These are phyloP conservation scores for Phrynocephalus vlangalii DNA, from an alignment of 2,797 vertebrate genomes.

Conservation along the genomic window DNA sequence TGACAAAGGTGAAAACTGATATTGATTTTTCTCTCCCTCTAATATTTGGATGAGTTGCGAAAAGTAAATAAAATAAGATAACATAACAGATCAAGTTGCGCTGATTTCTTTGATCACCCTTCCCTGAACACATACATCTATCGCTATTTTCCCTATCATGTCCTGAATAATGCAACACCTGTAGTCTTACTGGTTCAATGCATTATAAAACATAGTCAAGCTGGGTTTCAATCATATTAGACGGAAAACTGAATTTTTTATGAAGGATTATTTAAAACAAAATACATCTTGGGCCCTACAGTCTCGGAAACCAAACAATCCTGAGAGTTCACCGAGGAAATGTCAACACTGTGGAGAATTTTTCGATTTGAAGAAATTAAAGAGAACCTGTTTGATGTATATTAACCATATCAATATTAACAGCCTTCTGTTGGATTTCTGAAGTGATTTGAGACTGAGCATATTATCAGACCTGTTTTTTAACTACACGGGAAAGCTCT, in stretches of 20 bases:
- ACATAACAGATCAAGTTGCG: conserved; percentile 80
- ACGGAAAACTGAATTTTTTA: conserved; percentile 84
- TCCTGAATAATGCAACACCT: conserved; percentile 84
- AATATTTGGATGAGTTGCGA: conserved; percentile 83
- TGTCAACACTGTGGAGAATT: conserved; percentile 81
- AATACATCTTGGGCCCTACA: conserved; percentile 78
- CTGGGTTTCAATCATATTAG: conserved; percentile 85
- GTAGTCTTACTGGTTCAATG: conserved; percentile 82
- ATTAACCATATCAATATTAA: conserved; percentile 85
- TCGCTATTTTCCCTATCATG: conserved; percentile 73
- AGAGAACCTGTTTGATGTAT: conserved; percentile 78
- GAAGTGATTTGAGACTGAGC: conserved; percentile 66
- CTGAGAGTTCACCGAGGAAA: conserved; percentile 79
- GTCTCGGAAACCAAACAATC: conserved; percentile 82
- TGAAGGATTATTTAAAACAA: conserved; percentile 87
- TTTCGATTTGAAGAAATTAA: conserved; percentile 78
- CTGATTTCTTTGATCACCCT: conserved; percentile 79
- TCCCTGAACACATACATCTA: conserved; percentile 72
- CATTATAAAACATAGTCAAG: conserved; percentile 84
- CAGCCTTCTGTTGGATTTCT: conserved; percentile 75
- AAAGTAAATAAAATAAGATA: conserved; percentile 86
- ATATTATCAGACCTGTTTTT: conserved; percentile 72
- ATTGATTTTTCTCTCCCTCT: conserved; percentile 79
- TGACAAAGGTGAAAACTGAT: conserved; percentile 84
- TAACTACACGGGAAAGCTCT: conserved; percentile 68